A percentile compares a stretch with the other conserved stretches of the same genome.
Evolutionary conservation across 2,797 vertebrate genomes (phyloP).

Genomic region (Philypnodon macrostomus): DNA sequence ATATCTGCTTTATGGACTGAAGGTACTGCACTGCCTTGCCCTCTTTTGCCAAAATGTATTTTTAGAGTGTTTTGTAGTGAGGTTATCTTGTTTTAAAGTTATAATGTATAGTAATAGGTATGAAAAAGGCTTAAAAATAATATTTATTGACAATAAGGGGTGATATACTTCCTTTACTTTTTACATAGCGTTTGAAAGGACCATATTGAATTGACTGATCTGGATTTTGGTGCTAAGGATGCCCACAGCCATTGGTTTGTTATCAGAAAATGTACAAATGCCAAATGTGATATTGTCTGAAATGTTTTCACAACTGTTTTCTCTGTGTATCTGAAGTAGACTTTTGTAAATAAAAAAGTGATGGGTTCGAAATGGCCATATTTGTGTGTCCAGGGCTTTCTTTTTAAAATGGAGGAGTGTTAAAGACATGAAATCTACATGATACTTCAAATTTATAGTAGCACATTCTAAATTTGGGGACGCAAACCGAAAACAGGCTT

Average conservation of each 20-base stretch:
- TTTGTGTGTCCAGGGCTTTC: neutral
- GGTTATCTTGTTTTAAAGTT: too few species aligned
- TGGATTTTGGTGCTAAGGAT: conserved; percentile 66
- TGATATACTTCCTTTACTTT: neutral
- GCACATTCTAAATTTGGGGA: too few species aligned
- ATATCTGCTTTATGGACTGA: conserved; percentile 51
- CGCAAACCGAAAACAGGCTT: too few species aligned
- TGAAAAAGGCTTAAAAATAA: conserved; percentile 18
- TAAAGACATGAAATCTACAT: too few species aligned
- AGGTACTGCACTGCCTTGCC: conserved; percentile 53
- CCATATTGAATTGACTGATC: conserved; percentile 13
- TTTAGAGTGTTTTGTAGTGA: conserved; percentile 43
- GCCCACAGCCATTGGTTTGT: conserved; percentile 51
- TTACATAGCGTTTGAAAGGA: neutral
- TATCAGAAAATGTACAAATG: conserved; percentile 63
- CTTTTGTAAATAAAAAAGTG: conserved; percentile 35
- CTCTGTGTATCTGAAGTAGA: conserved; percentile 34
- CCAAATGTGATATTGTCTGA: conserved; percentile 62
- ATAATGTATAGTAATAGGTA: conserved; percentile 30
- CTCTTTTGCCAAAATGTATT: conserved; percentile 73
- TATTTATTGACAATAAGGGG: conserved; percentile 58
- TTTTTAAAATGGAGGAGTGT: neutral
- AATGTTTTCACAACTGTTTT: conserved; percentile 21
- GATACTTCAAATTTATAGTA: too few species aligned
- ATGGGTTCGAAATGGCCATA: conserved; percentile 30